Conservation (phyloP, 2,888 invertebrate genomes). For the Ennomos fuscantarius region DNA sequence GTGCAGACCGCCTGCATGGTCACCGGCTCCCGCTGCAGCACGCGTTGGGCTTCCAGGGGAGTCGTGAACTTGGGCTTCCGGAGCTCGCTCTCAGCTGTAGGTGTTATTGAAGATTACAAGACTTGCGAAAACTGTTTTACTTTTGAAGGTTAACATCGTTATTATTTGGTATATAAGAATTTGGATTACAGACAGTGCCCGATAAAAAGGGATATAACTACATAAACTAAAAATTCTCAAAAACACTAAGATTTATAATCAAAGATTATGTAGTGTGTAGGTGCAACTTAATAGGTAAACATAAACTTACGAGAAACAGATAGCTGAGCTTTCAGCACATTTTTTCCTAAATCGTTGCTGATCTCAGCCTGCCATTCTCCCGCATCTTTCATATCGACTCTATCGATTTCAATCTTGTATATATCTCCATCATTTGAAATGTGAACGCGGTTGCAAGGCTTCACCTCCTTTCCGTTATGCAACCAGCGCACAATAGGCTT, state of each 20-base stretch:
- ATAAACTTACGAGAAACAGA: slow-evolving; percentile 90
- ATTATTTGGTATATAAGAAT: no score
- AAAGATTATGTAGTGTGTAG: no score
- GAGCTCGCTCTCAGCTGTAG: slow-evolving; percentile 89
- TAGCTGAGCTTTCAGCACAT: slow-evolving; percentile 89
- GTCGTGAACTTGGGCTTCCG: slow-evolving; percentile 90
- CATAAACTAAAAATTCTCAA: no score
- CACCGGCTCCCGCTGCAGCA: slow-evolving; percentile 88
- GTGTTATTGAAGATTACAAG: neutral
- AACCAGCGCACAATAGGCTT: slow-evolving; percentile 92
- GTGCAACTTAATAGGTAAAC: no score
- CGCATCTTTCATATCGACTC: slow-evolving; percentile 89
- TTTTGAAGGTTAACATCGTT: no score
- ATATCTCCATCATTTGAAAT: slow-evolving; percentile 88
- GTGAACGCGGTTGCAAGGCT: slow-evolving; percentile 86
- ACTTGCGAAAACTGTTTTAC: neutral
- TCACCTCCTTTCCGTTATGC: slow-evolving; percentile 90
- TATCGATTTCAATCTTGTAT: slow-evolving; percentile 90
- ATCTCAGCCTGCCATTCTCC: slow-evolving; percentile 93
- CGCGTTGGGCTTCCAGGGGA: slow-evolving; percentile 88
- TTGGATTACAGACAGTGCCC: no score
- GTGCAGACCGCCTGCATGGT: slow-evolving; percentile 90
- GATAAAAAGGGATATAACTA: no score
- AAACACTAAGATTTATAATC: no score
- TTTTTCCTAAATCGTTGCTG: slow-evolving; percentile 93